Evolutionary conservation across 2,888 invertebrate species (phyloP).

Genomic region (Leptinotarsa rubiginosa): DNA sequence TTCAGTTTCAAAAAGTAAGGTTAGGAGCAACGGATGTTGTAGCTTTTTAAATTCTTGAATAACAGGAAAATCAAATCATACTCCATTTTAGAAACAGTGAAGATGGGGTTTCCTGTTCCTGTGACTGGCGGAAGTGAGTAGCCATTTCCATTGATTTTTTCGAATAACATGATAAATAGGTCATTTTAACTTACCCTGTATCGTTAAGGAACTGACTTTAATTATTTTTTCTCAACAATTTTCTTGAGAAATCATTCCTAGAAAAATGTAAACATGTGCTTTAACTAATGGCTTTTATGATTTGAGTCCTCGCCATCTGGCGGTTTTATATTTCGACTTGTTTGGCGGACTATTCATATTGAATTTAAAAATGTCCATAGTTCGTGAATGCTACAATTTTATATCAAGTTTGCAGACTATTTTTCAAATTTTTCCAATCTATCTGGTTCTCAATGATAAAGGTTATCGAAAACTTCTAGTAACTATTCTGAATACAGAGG

Average conservation of each 20-base stretch:
- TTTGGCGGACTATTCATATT: constrained; percentile 1
- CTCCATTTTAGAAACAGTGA: constrained; percentile 65
- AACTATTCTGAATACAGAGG: too few species aligned
- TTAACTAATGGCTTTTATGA: neutral
- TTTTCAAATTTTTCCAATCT: too few species aligned
- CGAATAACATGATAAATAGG: constrained; percentile 26
- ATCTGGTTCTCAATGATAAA: too few species aligned
- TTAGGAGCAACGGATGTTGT: constrained; percentile 42
- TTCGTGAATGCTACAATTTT: too few species aligned
- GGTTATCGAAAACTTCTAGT: too few species aligned
- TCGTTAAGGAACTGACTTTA: constrained; percentile 17
- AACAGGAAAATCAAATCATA: constrained; percentile 63
- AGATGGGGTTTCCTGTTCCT: constrained; percentile 74
- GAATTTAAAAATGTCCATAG: too few species aligned
- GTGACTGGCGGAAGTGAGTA: constrained; percentile 67
- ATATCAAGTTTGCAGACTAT: too few species aligned
- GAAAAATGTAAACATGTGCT: constrained; percentile 37
- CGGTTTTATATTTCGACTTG: neutral
- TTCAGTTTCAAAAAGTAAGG: constrained; percentile 38
- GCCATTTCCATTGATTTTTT: constrained; percentile 48
- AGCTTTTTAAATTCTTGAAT: constrained; percentile 49
- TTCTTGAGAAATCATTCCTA: constrained; percentile 29
- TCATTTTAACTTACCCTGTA: constrained; percentile 34
- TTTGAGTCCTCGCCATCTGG: constrained; percentile 6
- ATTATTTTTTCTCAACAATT: constrained; percentile 24